Percentiles rank a stretch among this genome's conserved stretches.
phyloP scores from a whole-genome alignment of 2,113 vertebrate species.

The Pedetes capensis region DNA sequence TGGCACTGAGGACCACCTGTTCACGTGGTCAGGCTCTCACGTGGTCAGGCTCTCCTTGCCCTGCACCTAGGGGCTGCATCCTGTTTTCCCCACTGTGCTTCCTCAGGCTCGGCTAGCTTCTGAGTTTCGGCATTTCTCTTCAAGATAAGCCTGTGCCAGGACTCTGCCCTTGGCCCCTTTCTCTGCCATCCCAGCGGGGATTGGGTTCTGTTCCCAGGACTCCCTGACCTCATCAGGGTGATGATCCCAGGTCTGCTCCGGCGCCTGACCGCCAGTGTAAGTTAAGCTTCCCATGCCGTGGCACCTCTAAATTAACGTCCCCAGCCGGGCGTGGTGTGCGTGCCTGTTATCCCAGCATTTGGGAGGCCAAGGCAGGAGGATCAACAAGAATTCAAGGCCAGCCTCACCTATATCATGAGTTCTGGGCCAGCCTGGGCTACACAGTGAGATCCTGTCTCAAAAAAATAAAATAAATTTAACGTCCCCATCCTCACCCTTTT shows the following conservation, averaged over 20 bases:
- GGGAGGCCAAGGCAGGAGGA: too few species aligned
- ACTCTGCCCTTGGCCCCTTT: neutral
- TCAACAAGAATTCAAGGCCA: too few species aligned
- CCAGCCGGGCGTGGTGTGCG: too few species aligned
- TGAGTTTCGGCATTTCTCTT: neutral
- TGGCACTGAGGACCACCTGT: neutral
- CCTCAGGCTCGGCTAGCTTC: neutral
- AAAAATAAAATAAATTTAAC: too few species aligned
- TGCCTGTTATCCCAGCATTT: too few species aligned
- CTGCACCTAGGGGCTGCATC: too few species aligned
- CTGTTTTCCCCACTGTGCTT: neutral
- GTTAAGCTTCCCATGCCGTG: neutral
- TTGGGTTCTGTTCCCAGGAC: neutral
- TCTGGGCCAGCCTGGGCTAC: too few species aligned
- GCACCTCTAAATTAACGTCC: neutral
- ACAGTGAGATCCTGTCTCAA: too few species aligned
- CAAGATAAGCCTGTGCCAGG: neutral
- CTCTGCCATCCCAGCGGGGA: neutral
- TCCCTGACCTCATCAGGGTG: neutral
- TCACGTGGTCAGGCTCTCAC: too few species aligned
- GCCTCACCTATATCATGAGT: too few species aligned
- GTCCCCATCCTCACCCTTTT: neutral
- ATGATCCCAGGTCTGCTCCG: neutral
- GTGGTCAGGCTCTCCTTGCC: too few species aligned
- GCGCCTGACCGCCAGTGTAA: neutral